phyloP scores from a whole-genome alignment of 2,888 invertebrate species.

The Hylaea fasciaria region DNA sequence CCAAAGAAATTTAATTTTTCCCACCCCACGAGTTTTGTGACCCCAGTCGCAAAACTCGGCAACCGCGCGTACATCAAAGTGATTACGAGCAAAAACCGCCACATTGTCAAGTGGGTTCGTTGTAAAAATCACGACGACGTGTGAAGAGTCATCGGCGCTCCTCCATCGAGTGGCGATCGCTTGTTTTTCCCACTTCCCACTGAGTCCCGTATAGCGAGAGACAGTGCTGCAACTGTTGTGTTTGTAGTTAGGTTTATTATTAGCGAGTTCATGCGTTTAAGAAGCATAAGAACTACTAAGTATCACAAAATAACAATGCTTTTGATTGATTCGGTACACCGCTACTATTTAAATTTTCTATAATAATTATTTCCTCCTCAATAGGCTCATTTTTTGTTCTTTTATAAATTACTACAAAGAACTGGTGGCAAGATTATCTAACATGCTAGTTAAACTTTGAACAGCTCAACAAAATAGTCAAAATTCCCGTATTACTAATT shows the following conservation, averaged over 20 bases:
- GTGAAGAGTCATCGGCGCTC: constrained; percentile 81
- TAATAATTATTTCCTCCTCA: no score
- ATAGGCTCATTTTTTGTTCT: no score
- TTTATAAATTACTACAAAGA: no score
- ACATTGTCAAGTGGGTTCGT: constrained; percentile 74
- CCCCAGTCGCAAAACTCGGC: constrained; percentile 46
- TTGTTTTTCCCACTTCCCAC: constrained; percentile 82
- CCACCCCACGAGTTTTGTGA: no score
- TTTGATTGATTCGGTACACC: no score
- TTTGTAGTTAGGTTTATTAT: not conserved
- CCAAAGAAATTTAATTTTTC: constrained; percentile 44
- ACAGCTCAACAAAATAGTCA: no score
- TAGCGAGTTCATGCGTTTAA: not conserved
- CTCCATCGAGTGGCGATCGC: constrained; percentile 82
- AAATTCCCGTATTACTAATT: no score
- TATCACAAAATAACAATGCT: no score
- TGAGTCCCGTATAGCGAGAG: constrained; percentile 7
- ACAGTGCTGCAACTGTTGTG: constrained; percentile 3
- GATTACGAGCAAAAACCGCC: constrained; percentile 77
- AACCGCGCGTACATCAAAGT: constrained; percentile 73
- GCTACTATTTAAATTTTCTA: no score
- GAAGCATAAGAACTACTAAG: no score
- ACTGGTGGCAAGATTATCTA: no score
- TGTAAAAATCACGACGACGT: constrained; percentile 83
- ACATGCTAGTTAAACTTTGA: no score